Percentiles rank a stretch among this genome's conserved stretches.
Evolutionary conservation across 2,888 invertebrate species (phyloP).

Genomic region (Microdon myrmicae): DNA sequence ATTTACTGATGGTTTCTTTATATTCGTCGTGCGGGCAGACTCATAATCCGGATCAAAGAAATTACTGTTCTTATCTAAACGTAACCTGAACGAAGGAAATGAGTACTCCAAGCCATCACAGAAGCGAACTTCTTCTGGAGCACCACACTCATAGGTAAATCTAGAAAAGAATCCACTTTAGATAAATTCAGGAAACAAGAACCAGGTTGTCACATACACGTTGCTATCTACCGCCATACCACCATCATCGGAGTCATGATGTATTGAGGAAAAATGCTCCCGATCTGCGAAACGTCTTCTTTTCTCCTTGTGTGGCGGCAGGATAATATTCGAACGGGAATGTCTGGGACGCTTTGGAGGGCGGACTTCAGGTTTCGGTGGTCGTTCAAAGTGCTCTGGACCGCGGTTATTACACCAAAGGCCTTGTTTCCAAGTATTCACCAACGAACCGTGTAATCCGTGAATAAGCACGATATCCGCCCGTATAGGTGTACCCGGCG

Average conservation of each 20-base stretch:
- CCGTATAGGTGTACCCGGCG: constrained; percentile 61
- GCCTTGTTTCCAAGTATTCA: constrained; percentile 86
- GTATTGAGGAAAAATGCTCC: constrained; percentile 26
- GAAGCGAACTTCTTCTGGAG: constrained; percentile 58
- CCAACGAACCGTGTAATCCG: constrained; percentile 74
- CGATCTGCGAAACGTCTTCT: constrained; percentile 58
- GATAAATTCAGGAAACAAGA: not conserved
- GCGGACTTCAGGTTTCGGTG: constrained; percentile 64
- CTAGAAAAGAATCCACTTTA: constrained; percentile 30
- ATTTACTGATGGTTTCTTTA: constrained; percentile 47
- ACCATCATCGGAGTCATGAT: constrained; percentile 38
- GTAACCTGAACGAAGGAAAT: constrained; percentile 64
- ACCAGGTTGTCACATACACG: constrained; percentile 18
- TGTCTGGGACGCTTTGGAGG: constrained; percentile 63
- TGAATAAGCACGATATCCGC: constrained; percentile 86
- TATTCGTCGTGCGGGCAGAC: constrained; percentile 46
- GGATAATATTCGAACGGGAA: constrained; percentile 59
- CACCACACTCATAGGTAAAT: constrained; percentile 59
- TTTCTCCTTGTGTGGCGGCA: constrained; percentile 62
- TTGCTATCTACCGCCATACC: constrained; percentile 30
- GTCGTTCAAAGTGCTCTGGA: constrained; percentile 64
- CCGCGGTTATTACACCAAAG: constrained; percentile 70
- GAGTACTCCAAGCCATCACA: constrained; percentile 64
- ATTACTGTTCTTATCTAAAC: constrained; percentile 60
- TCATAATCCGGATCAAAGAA: constrained; percentile 57